Evolutionary conservation across 2,113 vertebrate genomes (phyloP).

Genomic region (Gambusia holbrooki): DNA sequence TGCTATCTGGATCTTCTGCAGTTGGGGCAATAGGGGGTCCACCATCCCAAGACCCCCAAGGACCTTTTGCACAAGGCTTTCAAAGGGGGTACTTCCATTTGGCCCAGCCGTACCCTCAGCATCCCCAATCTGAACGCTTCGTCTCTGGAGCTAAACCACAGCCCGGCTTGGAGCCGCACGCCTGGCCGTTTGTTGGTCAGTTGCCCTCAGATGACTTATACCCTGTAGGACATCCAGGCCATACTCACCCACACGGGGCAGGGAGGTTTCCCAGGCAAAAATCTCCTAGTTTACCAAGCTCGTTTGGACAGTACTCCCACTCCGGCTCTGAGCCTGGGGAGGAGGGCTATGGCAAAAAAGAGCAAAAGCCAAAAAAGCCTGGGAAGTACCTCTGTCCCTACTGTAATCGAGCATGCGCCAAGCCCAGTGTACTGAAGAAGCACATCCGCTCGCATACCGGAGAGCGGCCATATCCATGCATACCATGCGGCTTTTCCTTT

Average conservation of each 20-base stretch:
- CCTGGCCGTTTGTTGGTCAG: constrained; percentile 91
- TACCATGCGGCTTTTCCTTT: constrained; percentile 97
- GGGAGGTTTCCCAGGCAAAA: constrained; percentile 88
- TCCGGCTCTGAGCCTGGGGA: constrained; percentile 89
- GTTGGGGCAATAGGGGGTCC: constrained; percentile 67
- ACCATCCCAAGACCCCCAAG: constrained; percentile 87
- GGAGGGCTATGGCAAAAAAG: constrained; percentile 90
- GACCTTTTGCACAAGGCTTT: constrained; percentile 83
- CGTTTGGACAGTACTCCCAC: constrained; percentile 92
- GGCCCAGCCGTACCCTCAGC: constrained; percentile 92
- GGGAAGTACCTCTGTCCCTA: constrained; percentile 98
- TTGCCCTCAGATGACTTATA: constrained; percentile 92
- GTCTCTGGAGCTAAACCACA: constrained; percentile 89
- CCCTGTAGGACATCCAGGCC: constrained; percentile 85
- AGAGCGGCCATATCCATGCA: constrained; percentile 95
- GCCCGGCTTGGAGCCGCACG: constrained; percentile 89
- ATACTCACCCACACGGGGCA: constrained; percentile 84
- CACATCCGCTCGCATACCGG: constrained; percentile 98
- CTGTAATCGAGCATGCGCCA: constrained; percentile 96
- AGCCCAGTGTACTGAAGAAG: constrained; percentile 98
- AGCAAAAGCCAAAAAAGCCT: constrained; percentile 97
- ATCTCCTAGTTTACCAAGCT: constrained; percentile 88
- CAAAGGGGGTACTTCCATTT: constrained; percentile 88
- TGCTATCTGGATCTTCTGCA: constrained; percentile 80
- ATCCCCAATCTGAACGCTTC: constrained; percentile 89